Evolutionary conservation across 2,888 invertebrate genomes (phyloP), one percentile per base, ranked within the genome.

Genomic region (Drosophila kuntzei): DNA sequence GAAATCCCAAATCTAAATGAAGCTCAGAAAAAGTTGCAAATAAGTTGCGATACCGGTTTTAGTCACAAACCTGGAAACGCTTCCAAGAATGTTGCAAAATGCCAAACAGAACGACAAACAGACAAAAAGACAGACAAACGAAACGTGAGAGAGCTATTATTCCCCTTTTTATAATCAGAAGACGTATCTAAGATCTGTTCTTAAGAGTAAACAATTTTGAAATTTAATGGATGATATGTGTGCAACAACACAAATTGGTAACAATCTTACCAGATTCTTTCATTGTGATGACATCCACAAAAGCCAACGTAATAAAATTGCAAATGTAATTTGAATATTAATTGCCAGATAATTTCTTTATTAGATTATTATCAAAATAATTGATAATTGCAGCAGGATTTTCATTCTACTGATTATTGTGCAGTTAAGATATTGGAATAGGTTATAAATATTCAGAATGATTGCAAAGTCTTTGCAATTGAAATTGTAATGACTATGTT

Each of bases 1-100:
- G 39, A n/a, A 50, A 50, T 14, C 14, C 20, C 12, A 51, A 39
- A 27, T 11, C 53, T 2, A 44, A 43, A 20, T 55, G 43, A 55
- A 18, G n/a, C 14, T 43, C 25, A n/a, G 7, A 16, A n/a, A 3
- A 16, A 39, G 27, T 53, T 41, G 25, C 53, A 39, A 9, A 14
- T 9, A 4, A 14, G 14, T 50, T 50, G 34, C 34, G 14, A 11
- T 25, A 51, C 36, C 36, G 22, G 50, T 50, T 50, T 36, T 22
- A 12, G 11, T 12, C 49, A 22, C 14, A 8, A 4, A 49, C 34
- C 49, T 49, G 49, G 34, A 20, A 49, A 5, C 20, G 11, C 11
- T 14, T 18, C 7, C 2, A 12, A 12, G 32, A 34, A 34, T n/a
- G 32, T 8, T 34, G 34, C 34, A 36, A 49, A 34, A 20, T 34